Base-by-base conservation (phyloP, 2,113 vertebrate species). In the Ondatra zibethicus region DNA sequence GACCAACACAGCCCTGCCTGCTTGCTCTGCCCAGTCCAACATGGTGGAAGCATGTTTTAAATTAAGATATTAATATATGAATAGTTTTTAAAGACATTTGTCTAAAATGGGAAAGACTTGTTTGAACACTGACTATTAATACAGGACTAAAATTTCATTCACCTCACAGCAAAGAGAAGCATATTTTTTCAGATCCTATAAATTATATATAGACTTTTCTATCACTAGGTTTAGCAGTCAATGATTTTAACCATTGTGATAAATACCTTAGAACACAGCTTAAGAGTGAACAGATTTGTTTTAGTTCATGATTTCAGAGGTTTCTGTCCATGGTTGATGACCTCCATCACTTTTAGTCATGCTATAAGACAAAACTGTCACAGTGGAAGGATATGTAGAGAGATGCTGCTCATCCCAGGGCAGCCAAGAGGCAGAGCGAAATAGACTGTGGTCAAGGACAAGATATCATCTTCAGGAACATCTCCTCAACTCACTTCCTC, bases 21-120 rank as follows among this genome's bases (percentile, higher is more conserved):
- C n/a, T n/a, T n/a, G n/a, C n/a, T n/a, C n/a, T n/a, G n/a, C n/a
- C n/a, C n/a, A n/a, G n/a, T n/a, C n/a, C n/a, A n/a, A n/a, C n/a
- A n/a, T n/a, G n/a, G n/a, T n/a, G n/a, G n/a, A n/a, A n/a, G n/a
- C 68, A 0, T 70, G 61, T 82, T 61, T 96, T 91, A 85, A 97
- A 85, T 88, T 84, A 93, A 25, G 68, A 50, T n/a, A 78, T 90
- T 55, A 70, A 6, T 91, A 89, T 58, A 82, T 19, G 76, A 55
- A 88, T 4, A 39, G 36, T n/a, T 86, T 94, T 94, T 10, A 61
- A 36, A 90, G 92, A 95, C 3, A 23, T 89, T 94, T 95, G 55
- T 52, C 39, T 58, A 82, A 58, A 73, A 76, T 10, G 29, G 91
- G 42, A 42, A 55, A 52, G 27, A 65, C 89, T 93, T 95, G 17